Evolutionary conservation across 2,888 invertebrate species (phyloP).

Genomic region (Trissolcus japonicus): DNA sequence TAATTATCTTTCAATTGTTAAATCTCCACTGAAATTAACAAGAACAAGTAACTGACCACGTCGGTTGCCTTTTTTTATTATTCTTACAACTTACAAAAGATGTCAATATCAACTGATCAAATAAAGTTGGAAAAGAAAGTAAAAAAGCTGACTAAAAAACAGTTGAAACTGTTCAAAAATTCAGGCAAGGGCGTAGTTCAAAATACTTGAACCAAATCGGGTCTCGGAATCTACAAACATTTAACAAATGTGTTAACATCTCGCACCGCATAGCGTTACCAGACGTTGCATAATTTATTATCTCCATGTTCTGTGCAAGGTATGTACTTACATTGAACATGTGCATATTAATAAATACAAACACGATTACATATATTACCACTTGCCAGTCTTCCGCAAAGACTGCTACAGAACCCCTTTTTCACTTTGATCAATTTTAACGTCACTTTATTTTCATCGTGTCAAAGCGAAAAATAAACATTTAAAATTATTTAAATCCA

Average conservation of each 20-base stretch:
- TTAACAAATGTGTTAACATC: conserved; percentile 29
- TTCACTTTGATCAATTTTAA: conserved; percentile 27
- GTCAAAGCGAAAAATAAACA: conserved; percentile 5
- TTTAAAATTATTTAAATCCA: no score
- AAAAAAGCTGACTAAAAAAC: no score
- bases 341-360: conserved; percentile 50
- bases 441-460: conserved; percentile 22
- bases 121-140: no score
- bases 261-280: conserved; percentile 6
- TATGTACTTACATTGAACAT: conserved; percentile 43
- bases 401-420: conserved; percentile 34
- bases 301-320: conserved; percentile 20
- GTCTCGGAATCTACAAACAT: conserved; percentile 23
- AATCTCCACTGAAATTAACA: not conserved
- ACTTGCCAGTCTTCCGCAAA: conserved; percentile 20
- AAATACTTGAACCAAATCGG: conserved; percentile 2
- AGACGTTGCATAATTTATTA: conserved; percentile 47
- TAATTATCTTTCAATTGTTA: conserved; percentile 8
- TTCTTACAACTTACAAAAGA: no score
- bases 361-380: conserved; percentile 48
- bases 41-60: no score
- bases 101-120: no score
- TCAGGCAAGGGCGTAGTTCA: no score
- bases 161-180: no score
- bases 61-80: no score